Base-by-base conservation (phyloP, 1,140 invertebrate species). In the Ceratina calcarata region DNA sequence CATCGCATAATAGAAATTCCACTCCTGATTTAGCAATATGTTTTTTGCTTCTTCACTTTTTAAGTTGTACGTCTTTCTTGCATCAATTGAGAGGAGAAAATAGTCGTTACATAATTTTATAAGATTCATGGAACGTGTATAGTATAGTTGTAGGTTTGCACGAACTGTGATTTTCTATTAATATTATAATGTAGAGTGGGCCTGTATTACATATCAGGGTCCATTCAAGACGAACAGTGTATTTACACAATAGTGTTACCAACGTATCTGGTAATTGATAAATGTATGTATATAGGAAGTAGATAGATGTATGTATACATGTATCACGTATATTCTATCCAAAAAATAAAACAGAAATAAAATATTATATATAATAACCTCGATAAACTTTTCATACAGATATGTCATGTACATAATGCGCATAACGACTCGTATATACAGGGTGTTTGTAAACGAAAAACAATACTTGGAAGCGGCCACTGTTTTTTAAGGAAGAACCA, bases 221-320 rank as follows among this genome's bases (percentile, higher is more conserved):
- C 55, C 16, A 12, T 37, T 45, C 8, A 16, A 72, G n/a, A 16
- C 15, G 15, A 22, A 6, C 73, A 69, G 62, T 68, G 57, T 78
- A 78, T 78, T 78, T 78, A 78, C 76, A 78, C 57, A 53, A 69
- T 32, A 24, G n/a, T 22, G n/a, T 68, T 22, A 53, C 24, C 60
- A 15, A 57, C 64, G 8, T 45, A 57, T 37, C 20, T 60, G 55
- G 55, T 10, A 51, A 60, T 45, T 13, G 67, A 78, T 62, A 71
- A 78, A 64, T 55, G 27, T 62, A 37, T 37, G 32, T 37, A 37
- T 37, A 49, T 70, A 64, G 58, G 51, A 78, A 72, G 55, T 62
- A 32, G 53, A 51, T 37, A 37, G 32, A n/a, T 15, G 24, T 74
- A 72, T 20, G 45, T 8, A 58, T 58, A 58, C n/a, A 58, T 53